A percentile compares a stretch with the other conserved stretches of the same genome.
Conservation (phyloP, 1,140 invertebrate species). For the Grapholita molesta region DNA sequence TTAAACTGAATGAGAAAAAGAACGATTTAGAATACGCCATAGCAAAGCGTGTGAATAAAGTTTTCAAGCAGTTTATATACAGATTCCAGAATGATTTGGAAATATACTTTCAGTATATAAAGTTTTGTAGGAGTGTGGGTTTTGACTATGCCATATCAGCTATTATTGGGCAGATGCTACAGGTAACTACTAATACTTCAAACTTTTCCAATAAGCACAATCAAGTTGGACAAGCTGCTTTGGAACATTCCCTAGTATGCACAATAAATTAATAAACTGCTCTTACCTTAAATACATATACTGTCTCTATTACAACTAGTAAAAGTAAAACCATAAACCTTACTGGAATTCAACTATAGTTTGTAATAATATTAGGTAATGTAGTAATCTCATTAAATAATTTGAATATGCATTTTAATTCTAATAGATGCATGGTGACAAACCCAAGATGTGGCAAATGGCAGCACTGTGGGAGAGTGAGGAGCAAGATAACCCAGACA, state of each 20-base stretch:
- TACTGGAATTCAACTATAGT: no score
- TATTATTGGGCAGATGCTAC: constrained; percentile 69
- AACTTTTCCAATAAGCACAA: no score
- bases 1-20: constrained; percentile 80
- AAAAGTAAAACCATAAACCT: no score
- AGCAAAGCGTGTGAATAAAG: constrained; percentile 81
- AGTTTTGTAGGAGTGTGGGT: constrained; percentile 84
- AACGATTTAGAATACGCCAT: constrained; percentile 83
- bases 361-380: no score
- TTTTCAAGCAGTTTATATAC: constrained; percentile 81
- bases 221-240: no score
- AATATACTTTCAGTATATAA: constrained; percentile 85
- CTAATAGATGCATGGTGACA: constrained; percentile 84
- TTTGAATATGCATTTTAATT: no score
- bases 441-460: constrained; percentile 85
- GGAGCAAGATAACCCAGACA: constrained; percentile 82
- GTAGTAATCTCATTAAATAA: no score
- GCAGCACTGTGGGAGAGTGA: constrained; percentile 87
- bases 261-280: no score
- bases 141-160: constrained; percentile 61
- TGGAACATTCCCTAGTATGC: no score
- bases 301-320: no score
- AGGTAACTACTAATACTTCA: constrained; percentile 65
- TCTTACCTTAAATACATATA: no score
- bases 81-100: constrained; percentile 83